Evolutionary conservation across 2,797 vertebrate species (phyloP).

Genomic region (Scolopax rusticola): DNA sequence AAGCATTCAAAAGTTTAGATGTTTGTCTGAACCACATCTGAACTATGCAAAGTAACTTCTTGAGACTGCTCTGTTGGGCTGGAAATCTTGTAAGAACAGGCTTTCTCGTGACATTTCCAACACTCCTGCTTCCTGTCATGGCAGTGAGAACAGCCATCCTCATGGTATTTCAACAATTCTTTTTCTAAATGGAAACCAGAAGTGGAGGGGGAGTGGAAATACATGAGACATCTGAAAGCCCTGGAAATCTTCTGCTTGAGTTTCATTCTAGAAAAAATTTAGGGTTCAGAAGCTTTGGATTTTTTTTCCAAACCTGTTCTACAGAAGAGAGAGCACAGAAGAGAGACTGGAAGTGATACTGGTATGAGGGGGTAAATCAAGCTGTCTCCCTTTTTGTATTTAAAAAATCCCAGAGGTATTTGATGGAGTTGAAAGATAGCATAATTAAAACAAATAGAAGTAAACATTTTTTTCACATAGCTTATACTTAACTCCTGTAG

Average conservation of each 20-base stretch:
- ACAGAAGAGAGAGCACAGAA: neutral
- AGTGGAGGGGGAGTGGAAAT: neutral
- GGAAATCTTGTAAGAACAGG: constrained; percentile 33
- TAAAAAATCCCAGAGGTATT: neutral
- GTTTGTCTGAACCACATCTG: constrained; percentile 21
- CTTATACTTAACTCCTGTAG: neutral
- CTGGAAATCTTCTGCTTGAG: neutral
- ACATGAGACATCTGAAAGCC: neutral
- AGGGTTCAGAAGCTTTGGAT: neutral
- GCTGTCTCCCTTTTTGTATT: neutral
- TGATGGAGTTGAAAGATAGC: neutral
- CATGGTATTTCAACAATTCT: constrained; percentile 27
- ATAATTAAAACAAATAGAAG: neutral
- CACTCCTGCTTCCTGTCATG: constrained; percentile 67
- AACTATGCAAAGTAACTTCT: neutral
- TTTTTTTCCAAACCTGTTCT: neutral
- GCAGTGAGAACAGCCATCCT: constrained; percentile 30
- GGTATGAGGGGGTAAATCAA: neutral
- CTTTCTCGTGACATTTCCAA: constrained; percentile 32
- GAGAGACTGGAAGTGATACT: neutral
- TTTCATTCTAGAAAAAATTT: constrained; percentile 3
- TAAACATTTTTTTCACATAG: neutral
- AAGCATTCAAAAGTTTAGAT: neutral
- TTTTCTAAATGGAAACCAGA: constrained; percentile 63
- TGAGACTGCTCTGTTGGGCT: neutral